Percentiles rank a stretch among this genome's conserved stretches.
phyloP scores from a whole-genome alignment of 2,797 vertebrate genomes.

The Gymnopithys bicolor region DNA sequence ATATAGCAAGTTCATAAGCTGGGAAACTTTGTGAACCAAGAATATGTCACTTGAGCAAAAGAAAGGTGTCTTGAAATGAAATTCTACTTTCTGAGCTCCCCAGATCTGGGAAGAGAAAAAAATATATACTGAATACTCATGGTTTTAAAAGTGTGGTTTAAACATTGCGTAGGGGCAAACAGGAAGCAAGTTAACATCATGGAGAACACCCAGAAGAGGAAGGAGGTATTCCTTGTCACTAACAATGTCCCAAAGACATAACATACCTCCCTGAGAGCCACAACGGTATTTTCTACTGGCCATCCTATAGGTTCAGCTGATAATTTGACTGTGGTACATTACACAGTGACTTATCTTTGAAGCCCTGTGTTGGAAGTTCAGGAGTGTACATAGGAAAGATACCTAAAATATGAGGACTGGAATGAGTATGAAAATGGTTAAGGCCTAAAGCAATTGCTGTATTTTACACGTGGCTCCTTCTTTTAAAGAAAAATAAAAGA shows the following conservation, averaged over 20 bases:
- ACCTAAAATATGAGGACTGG: not conserved
- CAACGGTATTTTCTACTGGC: not conserved
- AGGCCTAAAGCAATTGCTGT: not conserved
- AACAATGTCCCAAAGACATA: not conserved
- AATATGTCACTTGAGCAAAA: not conserved
- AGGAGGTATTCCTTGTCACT: not conserved
- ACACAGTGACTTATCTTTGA: not conserved
- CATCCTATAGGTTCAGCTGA: not conserved
- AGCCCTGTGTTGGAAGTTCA: not conserved
- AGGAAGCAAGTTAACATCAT: not conserved
- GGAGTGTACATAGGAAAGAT: not conserved
- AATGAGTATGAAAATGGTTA: not conserved
- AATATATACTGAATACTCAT: not conserved
- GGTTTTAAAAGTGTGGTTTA: not conserved
- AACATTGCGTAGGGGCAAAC: accelerated
- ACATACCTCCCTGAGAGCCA: not conserved
- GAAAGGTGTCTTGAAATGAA: not conserved
- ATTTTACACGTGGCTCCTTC: not conserved
- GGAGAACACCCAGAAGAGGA: not conserved
- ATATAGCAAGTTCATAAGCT: not conserved
- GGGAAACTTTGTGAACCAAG: not conserved
- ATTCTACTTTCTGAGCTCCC: not conserved
- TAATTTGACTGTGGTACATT: not conserved
- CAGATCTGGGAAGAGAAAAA: not conserved
- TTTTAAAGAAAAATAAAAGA: not conserved